Evolutionary conservation across 1,140 invertebrate genomes (phyloP), one percentile per base, ranked within the genome.

Genomic region (Catajapyx aquilonaris): DNA sequence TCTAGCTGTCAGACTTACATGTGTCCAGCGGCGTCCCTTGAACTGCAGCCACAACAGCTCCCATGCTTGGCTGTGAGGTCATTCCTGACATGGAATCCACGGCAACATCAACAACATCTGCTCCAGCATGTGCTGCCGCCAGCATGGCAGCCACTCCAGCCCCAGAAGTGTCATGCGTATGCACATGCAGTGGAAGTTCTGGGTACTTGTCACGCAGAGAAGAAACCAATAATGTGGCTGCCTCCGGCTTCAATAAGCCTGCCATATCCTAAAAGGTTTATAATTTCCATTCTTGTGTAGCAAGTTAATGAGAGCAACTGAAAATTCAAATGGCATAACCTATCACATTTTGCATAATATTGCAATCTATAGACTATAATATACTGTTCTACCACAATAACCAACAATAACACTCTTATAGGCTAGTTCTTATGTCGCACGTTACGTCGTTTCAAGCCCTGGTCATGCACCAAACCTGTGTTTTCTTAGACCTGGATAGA

Each of bases 81-180:
- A 76, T 66, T 5, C 72, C 73, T 28, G 67, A 71, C 74, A 76
- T 77, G 5, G 71, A 72, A 52, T 76, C 73, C 13, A 74, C 69
- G n/a, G 74, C 73, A 16, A 69, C 69, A 53, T 76, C 73, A 4
- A 76, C 69, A 46, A 73, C 61, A 56, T 77, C 73, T 20, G 71
- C 73, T n/a, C 71, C 71, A 15, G 72, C 63, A 37, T 69, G 52
- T 10, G 69, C 68, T 47, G 64, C 67, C 31, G 70, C 69, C 40
- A 76, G 48, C 65, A 73, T 68, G n/a, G 67, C 56, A 0, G 73
- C 71, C 10, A 71, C 64, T 44, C 64, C 67, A 32, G 66, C 66
- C 22, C 71, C 69, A 16, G 73, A 59, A 9, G 74, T 77, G 47
- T 77, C 74, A 44, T 77, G 74, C 3, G 71, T 74, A 48, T 77